These are phyloP conservation scores for Scelioninae gen. 2 DNA, from an alignment of 2,888 invertebrate genomes.

Conservation along the genomic window DNA sequence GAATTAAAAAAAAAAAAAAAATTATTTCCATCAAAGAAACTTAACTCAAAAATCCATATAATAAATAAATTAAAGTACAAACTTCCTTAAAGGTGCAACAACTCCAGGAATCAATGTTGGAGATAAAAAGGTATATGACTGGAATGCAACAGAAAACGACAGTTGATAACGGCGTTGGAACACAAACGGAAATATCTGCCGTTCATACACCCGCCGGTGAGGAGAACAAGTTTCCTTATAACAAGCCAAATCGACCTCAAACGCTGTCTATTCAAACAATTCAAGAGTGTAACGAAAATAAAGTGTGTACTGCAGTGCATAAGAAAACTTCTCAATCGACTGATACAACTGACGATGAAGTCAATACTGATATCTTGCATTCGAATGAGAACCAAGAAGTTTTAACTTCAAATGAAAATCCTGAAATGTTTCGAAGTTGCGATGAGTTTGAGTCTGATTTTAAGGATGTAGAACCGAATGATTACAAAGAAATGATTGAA, in stretches of 20 bases:
- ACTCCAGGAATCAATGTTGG: constrained; percentile 86
- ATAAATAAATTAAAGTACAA: too few species aligned
- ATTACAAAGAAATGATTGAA: constrained; percentile 67
- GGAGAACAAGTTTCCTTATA: constrained; percentile 75
- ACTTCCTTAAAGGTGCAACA: constrained; percentile 83
- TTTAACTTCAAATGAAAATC: constrained; percentile 71
- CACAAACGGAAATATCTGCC: constrained; percentile 89
- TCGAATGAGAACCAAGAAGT: constrained; percentile 71
- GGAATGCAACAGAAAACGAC: constrained; percentile 67
- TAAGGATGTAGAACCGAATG: constrained; percentile 55
- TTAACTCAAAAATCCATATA: too few species aligned
- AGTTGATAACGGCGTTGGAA: constrained; percentile 78
- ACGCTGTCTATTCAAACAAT: constrained; percentile 72
- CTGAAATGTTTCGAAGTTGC: constrained; percentile 72
- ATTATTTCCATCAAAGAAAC: too few species aligned
- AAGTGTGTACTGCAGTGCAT: constrained; percentile 63
- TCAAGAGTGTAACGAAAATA: constrained; percentile 70
- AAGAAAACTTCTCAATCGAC: constrained; percentile 72
- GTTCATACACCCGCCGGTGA: constrained; percentile 81
- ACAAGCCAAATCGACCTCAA: constrained; percentile 69
- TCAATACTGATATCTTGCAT: constrained; percentile 72
- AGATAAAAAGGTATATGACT: constrained; percentile 84
- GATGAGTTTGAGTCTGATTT: constrained; percentile 70
- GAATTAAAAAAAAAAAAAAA: too few species aligned
- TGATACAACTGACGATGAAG: constrained; percentile 72